Percentiles rank a stretch among this genome's conserved stretches.
phyloP scores from a whole-genome alignment of 1,140 invertebrate genomes.

The Propsilocerus akamusi region DNA sequence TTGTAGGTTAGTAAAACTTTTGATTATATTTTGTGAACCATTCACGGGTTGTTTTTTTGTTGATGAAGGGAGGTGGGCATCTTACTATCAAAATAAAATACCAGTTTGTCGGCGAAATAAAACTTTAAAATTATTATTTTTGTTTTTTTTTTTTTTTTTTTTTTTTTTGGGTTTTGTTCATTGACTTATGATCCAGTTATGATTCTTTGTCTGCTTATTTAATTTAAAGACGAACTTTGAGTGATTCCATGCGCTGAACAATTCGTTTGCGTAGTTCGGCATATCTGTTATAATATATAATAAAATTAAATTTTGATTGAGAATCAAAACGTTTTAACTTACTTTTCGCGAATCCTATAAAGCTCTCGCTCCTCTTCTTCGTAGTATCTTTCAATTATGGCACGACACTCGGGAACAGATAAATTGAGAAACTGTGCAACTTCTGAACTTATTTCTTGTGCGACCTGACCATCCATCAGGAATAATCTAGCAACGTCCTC shows the following conservation, averaged over 20 bases:
- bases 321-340: constrained; percentile 14
- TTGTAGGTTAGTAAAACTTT: no score
- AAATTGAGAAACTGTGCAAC: constrained; percentile 73
- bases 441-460: constrained; percentile 57
- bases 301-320: constrained; percentile 8
- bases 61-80: no score
- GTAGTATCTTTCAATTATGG: constrained; percentile 58
- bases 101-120: no score
- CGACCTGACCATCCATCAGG: constrained; percentile 54
- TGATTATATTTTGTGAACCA: no score
- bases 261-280: constrained; percentile 44
- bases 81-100: no score
- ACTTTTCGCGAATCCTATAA: constrained; percentile 50
- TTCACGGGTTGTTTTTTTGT: no score
- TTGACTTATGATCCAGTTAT: no score
- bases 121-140: no score
- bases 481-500: constrained; percentile 66
- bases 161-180: no score
- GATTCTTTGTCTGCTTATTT: no score
- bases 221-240: constrained; percentile 35
- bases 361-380: constrained; percentile 59
- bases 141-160: no score
- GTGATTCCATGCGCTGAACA: constrained; percentile 47
- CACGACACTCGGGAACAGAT: constrained; percentile 54
- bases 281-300: constrained; percentile 29